These are phyloP conservation scores for Polyodon spathula DNA, from an alignment of 2,113 vertebrate species.

Conservation along the genomic window DNA sequence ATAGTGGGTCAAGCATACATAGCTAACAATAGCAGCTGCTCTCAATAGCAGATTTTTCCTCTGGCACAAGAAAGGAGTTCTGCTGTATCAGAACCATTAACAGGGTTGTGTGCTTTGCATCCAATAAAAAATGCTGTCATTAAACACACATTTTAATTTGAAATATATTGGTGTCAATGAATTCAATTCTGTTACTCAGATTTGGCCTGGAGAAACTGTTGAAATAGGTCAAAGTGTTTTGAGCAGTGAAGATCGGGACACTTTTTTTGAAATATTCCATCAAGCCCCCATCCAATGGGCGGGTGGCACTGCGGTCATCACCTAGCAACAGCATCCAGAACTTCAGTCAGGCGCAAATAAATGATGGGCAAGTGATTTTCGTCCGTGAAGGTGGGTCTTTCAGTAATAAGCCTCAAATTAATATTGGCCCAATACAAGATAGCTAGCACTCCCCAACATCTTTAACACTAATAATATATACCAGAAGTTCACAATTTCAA, in stretches of 20 bases:
- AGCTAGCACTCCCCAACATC: too few species aligned
- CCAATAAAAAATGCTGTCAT: background rate
- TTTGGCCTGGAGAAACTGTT: slow-evolving; percentile 62
- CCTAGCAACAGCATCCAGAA: slow-evolving; percentile 36
- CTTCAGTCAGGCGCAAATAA: slow-evolving; percentile 87
- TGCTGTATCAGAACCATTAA: background rate
- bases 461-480: too few species aligned
- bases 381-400: slow-evolving; percentile 67
- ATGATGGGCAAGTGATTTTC: slow-evolving; percentile 70
- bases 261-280: slow-evolving; percentile 68
- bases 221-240: slow-evolving; percentile 66
- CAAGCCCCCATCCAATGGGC: slow-evolving; percentile 59
- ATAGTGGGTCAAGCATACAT: slow-evolving; percentile 33
- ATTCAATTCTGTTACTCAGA: slow-evolving; percentile 42
- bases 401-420: too few species aligned
- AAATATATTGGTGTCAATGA: slow-evolving; percentile 7
- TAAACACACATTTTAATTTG: background rate
- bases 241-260: slow-evolving; percentile 63
- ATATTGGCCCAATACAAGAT: too few species aligned
- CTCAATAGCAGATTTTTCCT: slow-evolving; percentile 8
- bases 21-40: slow-evolving; percentile 33
- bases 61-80: background rate
- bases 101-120: background rate
- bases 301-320: slow-evolving; percentile 51
- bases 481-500: too few species aligned